Evolutionary conservation across 1,140 invertebrate genomes (phyloP).

Genomic region (Drosophila watanabei): DNA sequence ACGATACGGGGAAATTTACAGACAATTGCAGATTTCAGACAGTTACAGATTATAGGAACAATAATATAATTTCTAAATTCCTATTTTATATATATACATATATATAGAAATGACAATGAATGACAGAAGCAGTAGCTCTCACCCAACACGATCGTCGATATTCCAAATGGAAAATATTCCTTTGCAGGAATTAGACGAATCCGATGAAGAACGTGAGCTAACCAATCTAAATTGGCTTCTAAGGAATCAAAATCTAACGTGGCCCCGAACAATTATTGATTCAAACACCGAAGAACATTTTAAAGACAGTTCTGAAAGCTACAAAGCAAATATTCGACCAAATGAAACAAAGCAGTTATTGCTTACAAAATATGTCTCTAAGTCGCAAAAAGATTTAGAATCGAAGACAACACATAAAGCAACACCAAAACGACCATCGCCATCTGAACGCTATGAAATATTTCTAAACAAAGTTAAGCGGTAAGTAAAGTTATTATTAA

Average conservation of each 20-base stretch:
- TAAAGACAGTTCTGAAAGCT: not conserved
- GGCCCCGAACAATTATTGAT: slow-evolving; percentile 64
- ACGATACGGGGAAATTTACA: not conserved
- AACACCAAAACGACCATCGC: slow-evolving; percentile 51
- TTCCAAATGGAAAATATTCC: not conserved
- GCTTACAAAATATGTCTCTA: slow-evolving; percentile 10
- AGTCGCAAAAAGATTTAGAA: slow-evolving; percentile 1
- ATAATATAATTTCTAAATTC: not conserved
- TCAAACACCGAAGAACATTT: slow-evolving; percentile 21
- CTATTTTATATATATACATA: not conserved
- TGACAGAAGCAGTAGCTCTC: not conserved
- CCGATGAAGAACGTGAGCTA: slow-evolving; percentile 72
- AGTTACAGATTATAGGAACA: not conserved
- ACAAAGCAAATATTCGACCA: not conserved
- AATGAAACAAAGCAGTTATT: slow-evolving; percentile 5
- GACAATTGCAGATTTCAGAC: not conserved
- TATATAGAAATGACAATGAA: slow-evolving; percentile 1
- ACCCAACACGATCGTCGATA: not conserved
- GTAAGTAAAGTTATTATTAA: slow-evolving; percentile 27
- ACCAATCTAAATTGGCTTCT: slow-evolving; percentile 81
- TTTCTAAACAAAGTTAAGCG: slow-evolving; percentile 76
- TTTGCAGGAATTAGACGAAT: slow-evolving; percentile 16
- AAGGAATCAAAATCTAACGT: slow-evolving; percentile 70
- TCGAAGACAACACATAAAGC: slow-evolving; percentile 8
- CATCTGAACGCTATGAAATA: slow-evolving; percentile 72